Evolutionary conservation across 2,797 vertebrate species (phyloP).

Genomic region (Onychomys arenicola): DNA sequence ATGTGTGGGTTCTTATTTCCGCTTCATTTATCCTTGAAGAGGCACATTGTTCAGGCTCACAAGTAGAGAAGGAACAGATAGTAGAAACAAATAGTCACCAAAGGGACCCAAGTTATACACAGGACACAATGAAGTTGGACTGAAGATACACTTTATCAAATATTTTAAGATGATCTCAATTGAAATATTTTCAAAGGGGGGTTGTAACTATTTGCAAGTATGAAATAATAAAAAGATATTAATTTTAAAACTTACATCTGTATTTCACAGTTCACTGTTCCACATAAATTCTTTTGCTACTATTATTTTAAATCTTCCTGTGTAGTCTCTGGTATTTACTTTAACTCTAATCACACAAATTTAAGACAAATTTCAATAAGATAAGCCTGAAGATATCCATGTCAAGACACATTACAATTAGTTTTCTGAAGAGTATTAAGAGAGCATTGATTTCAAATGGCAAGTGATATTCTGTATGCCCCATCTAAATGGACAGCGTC

Average conservation of each 20-base stretch:
- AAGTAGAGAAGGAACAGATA: background rate
- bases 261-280: slow-evolving; percentile 10
- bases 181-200: background rate
- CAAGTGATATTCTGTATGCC: background rate
- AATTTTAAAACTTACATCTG: background rate
- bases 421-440: background rate
- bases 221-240: slow-evolving; percentile 34
- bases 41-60: background rate
- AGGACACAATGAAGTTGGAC: background rate
- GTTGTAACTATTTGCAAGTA: background rate
- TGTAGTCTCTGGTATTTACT: background rate
- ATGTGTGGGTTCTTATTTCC: background rate
- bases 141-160: background rate
- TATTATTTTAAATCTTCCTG: background rate
- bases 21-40: background rate
- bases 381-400: background rate
- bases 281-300: background rate
- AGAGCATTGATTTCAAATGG: background rate
- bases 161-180: background rate
- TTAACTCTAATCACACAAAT: background rate
- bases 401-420: background rate
- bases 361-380: background rate
- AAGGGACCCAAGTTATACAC: background rate
- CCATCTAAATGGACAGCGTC: background rate
- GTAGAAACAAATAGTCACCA: background rate